phyloP scores from a whole-genome alignment of 2,113 vertebrate species.

The Oncorhynchus tshawytscha region DNA sequence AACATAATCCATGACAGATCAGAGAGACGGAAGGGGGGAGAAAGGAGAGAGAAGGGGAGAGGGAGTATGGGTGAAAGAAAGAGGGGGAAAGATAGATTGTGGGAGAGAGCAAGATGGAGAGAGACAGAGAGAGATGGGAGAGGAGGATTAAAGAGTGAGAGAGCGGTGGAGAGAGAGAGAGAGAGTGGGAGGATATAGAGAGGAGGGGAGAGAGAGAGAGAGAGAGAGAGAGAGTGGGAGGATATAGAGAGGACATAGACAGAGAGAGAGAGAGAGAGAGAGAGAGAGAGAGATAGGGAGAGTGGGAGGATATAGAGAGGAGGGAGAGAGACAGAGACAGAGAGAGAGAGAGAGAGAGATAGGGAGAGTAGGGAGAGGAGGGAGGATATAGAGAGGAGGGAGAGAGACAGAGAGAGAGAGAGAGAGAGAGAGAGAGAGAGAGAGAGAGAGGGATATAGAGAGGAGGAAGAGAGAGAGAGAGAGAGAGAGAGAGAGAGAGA shows the following conservation, averaged over 20 bases:
- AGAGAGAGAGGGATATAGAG: neutral
- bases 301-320: no score
- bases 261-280: neutral
- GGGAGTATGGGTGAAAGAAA: no score
- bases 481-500: slow-evolving; percentile 3
- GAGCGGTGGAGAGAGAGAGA: no score
- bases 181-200: no score
- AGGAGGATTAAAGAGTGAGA: neutral
- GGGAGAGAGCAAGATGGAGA: neutral
- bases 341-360: neutral
- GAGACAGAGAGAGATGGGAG: slow-evolving; percentile 20
- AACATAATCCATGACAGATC: slow-evolving; percentile 19
- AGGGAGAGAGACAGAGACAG: neutral
- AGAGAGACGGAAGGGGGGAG: neutral
- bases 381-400: neutral
- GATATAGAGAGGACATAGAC: neutral
- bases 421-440: no score
- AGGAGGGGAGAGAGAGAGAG: neutral
- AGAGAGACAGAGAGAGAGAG: neutral
- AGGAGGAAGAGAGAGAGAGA: slow-evolving; percentile 17
- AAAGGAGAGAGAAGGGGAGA: slow-evolving; percentile 2
- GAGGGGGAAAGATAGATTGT: no score
- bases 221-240: neutral
- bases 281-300: no score
- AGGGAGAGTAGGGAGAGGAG: no score